Evolutionary conservation across 2,113 vertebrate species (phyloP), one percentile per base, ranked within the genome.

Genomic region (Microtus richardsoni): DNA sequence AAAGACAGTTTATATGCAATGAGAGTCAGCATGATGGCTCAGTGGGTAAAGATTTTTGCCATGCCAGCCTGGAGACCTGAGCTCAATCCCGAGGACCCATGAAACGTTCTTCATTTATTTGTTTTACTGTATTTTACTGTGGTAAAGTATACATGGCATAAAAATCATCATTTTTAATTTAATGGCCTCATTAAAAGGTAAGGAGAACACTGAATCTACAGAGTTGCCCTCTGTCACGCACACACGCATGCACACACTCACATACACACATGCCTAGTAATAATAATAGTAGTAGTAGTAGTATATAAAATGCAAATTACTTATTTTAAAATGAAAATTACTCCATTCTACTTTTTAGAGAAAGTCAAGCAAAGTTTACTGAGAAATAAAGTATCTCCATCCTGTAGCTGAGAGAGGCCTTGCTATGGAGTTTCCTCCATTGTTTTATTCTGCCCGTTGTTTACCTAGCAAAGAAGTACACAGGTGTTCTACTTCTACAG

Each of bases 271-370:
- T 0, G 22, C 33, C 16, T 58, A 79, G 36, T 36, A 79, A 36
- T 52, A 54, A 44, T 41, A 41, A 75, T n/a, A n/a, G n/a, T n/a
- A n/a, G n/a, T n/a, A n/a, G n/a, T n/a, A n/a, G n/a, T n/a, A n/a
- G n/a, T n/a, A n/a, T 47, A 87, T 71, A 84, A 91, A 96, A 84
- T 41, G 2, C 54, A 60, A 96, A 39, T 58, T 58, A 54, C 70
- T 58, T 58, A 71, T 96, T 95, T 97, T 97, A 79, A 93, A 66
- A 79, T 47, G 5, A 52, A 96, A 89, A 89, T 70, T 96, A 98
- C 66, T 95, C 95, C 70, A 96, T n/a, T 79, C 44, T 36, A 62
- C 24, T 30, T 62, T 80, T 54, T 22, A 30, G 28, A 47, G 74
- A 28, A 47, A 77, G 71, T 11, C 24, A 77, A 77, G 74, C 74